These are phyloP conservation scores for Eumerus sabulonum DNA, from an alignment of 2,888 invertebrate genomes.

Conservation along the genomic window DNA sequence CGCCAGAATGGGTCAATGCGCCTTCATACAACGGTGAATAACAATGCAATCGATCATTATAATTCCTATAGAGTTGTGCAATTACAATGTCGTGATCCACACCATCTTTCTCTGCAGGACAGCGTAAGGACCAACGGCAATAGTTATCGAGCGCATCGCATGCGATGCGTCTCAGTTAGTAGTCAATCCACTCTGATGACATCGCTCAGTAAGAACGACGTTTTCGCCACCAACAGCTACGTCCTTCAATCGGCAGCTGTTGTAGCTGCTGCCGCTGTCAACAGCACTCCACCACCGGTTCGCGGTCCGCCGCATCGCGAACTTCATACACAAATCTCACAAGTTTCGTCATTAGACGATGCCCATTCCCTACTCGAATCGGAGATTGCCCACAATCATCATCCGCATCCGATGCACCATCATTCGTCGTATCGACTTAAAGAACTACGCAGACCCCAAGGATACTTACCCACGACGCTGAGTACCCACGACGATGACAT, in stretches of 20 bases:
- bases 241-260: conserved; percentile 54
- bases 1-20: conserved; percentile 78
- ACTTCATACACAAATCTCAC: conserved; percentile 76
- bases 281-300: conserved; percentile 42
- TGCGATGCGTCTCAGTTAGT: conserved; percentile 74
- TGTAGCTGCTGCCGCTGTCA: conserved; percentile 52
- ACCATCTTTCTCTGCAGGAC: conserved; percentile 77
- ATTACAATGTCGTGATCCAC: conserved; percentile 77
- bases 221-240: conserved; percentile 71
- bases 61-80: conserved; percentile 76
- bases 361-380: conserved; percentile 74
- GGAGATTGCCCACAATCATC: conserved; percentile 69
- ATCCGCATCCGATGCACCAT: conserved; percentile 59
- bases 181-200: conserved; percentile 75
- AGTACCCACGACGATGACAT: conserved; percentile 62
- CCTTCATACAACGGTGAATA: conserved; percentile 77
- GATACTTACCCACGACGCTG: conserved; percentile 55
- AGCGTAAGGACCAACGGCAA: conserved; percentile 75
- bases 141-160: conserved; percentile 72
- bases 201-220: conserved; percentile 74
- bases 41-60: conserved; percentile 76
- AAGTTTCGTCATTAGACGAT: conserved; percentile 75
- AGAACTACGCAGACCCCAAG: conserved; percentile 70
- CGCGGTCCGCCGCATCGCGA: conserved; percentile 67
- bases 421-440: conserved; percentile 70